Conservation (phyloP, 2,888 invertebrate species). For the Drosophila parthenogenetica region DNA sequence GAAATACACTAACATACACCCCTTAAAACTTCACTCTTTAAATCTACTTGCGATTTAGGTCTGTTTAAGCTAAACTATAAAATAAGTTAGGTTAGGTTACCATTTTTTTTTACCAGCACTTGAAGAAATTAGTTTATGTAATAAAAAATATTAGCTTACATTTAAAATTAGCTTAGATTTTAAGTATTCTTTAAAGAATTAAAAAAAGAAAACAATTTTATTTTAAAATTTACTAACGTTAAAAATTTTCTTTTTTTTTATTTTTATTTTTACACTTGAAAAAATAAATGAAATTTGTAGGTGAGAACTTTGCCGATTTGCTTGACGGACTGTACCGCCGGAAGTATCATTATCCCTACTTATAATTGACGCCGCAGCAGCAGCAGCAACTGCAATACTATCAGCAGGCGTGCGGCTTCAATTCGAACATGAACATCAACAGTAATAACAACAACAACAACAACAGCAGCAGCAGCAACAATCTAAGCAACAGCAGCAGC, state of each 20-base stretch:
- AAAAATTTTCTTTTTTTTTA: conserved; percentile 30
- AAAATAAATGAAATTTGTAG: conserved; percentile 49
- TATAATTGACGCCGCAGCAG: conserved; percentile 84
- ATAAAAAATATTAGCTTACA: background rate
- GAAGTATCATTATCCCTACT: conserved; percentile 85
- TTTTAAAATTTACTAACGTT: conserved; percentile 23
- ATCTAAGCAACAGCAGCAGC: conserved; percentile 28
- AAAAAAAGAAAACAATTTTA: conserved; percentile 30
- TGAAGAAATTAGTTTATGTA: background rate
- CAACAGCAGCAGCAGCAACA: conserved; percentile 42
- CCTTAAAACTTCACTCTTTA: too few species aligned
- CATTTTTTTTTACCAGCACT: conserved; percentile 24
- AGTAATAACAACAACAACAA: conserved; percentile 32
- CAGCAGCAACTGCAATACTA: conserved; percentile 76
- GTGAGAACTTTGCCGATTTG: conserved; percentile 83
- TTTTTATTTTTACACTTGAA: conserved; percentile 32
- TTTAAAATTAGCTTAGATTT: conserved; percentile 42
- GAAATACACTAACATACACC: too few species aligned
- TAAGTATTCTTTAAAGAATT: conserved; percentile 46
- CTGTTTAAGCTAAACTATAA: background rate
- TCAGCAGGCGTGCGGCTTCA: conserved; percentile 74
- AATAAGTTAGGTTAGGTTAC: conserved; percentile 7
- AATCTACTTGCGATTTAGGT: too few species aligned
- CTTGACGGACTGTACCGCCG: conserved; percentile 85
- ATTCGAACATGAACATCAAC: conserved; percentile 44